Conservation (phyloP, 2,797 vertebrate genomes). For the Pipistrellus pygmaeus region DNA sequence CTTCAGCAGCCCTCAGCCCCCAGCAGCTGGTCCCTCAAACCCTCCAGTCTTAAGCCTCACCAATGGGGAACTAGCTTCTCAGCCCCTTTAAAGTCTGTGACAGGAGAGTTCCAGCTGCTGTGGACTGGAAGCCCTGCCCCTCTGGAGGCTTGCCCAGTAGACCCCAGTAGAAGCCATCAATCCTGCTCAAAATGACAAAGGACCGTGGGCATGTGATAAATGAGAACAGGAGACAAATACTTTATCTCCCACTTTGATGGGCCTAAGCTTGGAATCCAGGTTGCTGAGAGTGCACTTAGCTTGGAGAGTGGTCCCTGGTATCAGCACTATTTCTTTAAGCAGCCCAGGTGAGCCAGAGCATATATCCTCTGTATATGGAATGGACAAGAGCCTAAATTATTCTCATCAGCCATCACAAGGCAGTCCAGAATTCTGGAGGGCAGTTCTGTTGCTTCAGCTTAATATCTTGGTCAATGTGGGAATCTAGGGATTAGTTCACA, state of each 20-base stretch:
- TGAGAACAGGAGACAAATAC: background rate
- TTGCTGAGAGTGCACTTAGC: background rate
- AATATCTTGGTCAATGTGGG: background rate
- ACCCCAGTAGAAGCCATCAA: background rate
- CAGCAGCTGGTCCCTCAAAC: background rate
- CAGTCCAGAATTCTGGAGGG: background rate
- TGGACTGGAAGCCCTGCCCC: background rate
- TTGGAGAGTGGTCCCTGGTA: background rate
- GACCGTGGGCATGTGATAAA: background rate
- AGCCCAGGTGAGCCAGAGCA: background rate
- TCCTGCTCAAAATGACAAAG: background rate
- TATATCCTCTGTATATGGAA: background rate
- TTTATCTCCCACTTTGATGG: background rate
- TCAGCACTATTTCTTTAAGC: background rate
- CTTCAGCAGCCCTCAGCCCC: background rate
- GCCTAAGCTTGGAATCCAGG: background rate
- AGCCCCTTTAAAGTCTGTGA: background rate
- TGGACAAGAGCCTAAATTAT: background rate
- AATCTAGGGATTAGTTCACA: background rate
- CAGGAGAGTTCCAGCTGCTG: background rate
- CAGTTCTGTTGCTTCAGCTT: background rate
- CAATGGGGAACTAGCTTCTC: background rate
- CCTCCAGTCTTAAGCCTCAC: background rate
- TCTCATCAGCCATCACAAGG: fast-evolving
- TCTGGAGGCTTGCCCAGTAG: background rate